These are phyloP conservation scores for Trachelus troglodyta DNA, from an alignment of 2,888 invertebrate species.

Conservation along the genomic window DNA sequence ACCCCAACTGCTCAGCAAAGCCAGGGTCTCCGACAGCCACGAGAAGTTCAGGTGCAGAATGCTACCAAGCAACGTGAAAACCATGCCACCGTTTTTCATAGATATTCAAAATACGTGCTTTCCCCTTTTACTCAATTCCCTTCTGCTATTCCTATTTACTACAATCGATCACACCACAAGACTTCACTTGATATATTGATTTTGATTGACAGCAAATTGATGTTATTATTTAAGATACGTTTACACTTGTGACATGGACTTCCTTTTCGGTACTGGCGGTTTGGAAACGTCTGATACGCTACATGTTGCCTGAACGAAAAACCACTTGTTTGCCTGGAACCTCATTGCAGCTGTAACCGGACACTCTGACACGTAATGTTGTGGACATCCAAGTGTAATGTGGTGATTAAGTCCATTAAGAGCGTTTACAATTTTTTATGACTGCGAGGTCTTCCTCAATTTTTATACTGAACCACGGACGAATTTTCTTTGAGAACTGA, in stretches of 20 bases:
- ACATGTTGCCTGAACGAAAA: not conserved
- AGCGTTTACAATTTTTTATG: not conserved
- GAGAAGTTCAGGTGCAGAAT: slow-evolving; percentile 46
- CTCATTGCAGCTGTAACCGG: not conserved
- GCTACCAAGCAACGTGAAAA: slow-evolving; percentile 44
- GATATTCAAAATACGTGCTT: not conserved
- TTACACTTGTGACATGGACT: not conserved
- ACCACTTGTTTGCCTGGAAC: not conserved
- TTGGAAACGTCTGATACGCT: not conserved
- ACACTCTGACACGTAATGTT: not conserved
- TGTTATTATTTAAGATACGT: not conserved
- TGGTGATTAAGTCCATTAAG: not conserved
- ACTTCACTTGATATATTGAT: not conserved
- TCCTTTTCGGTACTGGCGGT: not conserved
- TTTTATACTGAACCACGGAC: not conserved
- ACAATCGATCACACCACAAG: not conserved
- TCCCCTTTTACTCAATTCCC: not conserved
- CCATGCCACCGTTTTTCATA: slow-evolving; percentile 40
- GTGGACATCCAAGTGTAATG: not conserved
- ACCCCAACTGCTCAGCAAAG: slow-evolving; percentile 53
- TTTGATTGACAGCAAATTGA: not conserved
- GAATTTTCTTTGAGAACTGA: not conserved
- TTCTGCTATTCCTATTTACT: not conserved
- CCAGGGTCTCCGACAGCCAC: slow-evolving; percentile 52
- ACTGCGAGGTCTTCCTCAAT: not conserved